Evolutionary conservation across 2,113 vertebrate genomes (phyloP), one percentile per base, ranked within the genome.

Genomic region (Phalacrocorax carbo): DNA sequence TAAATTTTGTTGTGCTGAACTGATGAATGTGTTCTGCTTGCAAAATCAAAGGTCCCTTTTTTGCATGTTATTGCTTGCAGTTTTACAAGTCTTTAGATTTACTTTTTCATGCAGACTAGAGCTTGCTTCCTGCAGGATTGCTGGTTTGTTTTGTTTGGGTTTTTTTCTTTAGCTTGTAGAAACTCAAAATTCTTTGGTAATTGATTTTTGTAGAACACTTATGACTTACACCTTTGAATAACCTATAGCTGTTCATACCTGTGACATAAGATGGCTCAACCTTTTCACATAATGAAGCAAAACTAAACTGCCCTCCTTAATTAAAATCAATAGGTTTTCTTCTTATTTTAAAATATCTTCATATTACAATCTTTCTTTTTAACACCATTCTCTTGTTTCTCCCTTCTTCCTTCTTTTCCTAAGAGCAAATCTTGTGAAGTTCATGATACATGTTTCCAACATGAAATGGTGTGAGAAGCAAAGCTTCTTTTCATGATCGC

Each of bases 61-160:
- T 36, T 98, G 98, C 98, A 98, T 98, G 97, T 96, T 94, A 62
- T 89, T 94, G 97, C 98, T 97, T 98, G 97, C 92, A 90, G 9
- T 97, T 97, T 92, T 94, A 88, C 76, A 84, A 94, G 82, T 93
- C 85, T 91, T 88, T 87, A 95, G 69, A 70, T 97, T 64, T 93
- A 82, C 54, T 95, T 96, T 94, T 90, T 94, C 95, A 87, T 95
- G 66, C 68, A 68, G 76, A 96, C 86, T 96, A 95, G 96, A 97
- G 97, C 98, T 98, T 98, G 97, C 97, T 98, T 98, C 97, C 96
- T 98, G 96, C 94, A 98, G 96, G 86, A 97, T 98, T 98, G 98
- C 96, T 98, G 72, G 8, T 19, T 48, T 86, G 89, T 82, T 76
- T 87, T 46, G 44, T 46, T 46, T 46, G 7, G 8, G 18, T 87